Percentiles rank a stretch among this genome's conserved stretches.
Conservation (phyloP, 2,888 invertebrate genomes). For the Drosophila histrio region DNA sequence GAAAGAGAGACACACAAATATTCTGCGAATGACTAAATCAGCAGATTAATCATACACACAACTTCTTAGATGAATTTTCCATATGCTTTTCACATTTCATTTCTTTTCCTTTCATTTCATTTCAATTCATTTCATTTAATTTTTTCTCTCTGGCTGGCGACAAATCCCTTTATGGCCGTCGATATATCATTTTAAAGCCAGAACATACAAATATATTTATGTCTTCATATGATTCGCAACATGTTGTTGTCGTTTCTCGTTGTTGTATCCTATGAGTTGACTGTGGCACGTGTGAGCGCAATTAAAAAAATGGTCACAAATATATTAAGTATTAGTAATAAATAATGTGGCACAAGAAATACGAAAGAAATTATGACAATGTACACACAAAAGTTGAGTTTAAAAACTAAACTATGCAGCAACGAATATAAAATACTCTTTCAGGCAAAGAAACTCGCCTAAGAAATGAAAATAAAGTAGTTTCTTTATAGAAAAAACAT, state of each 20-base stretch:
- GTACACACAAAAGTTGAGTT: background rate
- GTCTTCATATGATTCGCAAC: constrained; percentile 16
- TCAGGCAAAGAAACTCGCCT: background rate
- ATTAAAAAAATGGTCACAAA: constrained; percentile 62
- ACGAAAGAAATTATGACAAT: constrained; percentile 33
- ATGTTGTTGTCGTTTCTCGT: constrained; percentile 5
- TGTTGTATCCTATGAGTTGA: constrained; percentile 14
- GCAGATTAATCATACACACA: constrained; percentile 56
- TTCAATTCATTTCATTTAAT: background rate
- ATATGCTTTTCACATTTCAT: constrained; percentile 9
- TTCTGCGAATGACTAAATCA: constrained; percentile 45
- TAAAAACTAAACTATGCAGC: background rate
- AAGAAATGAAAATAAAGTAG: background rate
- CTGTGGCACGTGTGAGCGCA: constrained; percentile 70
- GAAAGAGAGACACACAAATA: constrained; percentile 12
- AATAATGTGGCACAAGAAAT: constrained; percentile 59
- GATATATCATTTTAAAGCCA: constrained; percentile 68
- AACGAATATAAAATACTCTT: constrained; percentile 4
- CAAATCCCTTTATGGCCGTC: constrained; percentile 71
- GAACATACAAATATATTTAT: constrained; percentile 27
- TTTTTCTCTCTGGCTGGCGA: constrained; percentile 35
- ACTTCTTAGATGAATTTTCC: constrained; percentile 30
- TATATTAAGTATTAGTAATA: constrained; percentile 75
- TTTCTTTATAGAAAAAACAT: background rate
- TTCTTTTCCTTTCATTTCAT: background rate